A percentile compares a stretch with the other conserved stretches of the same genome.
Evolutionary conservation across 2,888 invertebrate species (phyloP).

Genomic region (Linyphia triangularis): DNA sequence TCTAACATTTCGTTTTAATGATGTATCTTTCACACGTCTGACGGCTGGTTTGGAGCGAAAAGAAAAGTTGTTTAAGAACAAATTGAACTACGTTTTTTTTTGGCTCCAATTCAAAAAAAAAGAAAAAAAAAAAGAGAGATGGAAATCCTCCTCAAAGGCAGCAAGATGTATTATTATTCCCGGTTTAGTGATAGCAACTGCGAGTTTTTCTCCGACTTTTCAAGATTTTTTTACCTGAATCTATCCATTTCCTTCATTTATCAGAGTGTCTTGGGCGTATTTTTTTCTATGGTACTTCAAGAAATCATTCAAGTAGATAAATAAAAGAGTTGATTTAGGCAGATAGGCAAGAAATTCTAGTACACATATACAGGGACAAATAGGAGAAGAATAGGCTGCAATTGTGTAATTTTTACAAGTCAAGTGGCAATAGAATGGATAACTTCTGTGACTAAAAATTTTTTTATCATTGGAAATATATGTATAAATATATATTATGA

Average conservation of each 20-base stretch:
- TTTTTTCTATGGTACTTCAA: slow-evolving; percentile 5
- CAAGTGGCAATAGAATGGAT: too few species aligned
- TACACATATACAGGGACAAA: too few species aligned
- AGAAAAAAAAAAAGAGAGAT: not conserved
- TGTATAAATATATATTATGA: too few species aligned
- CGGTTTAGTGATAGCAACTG: slow-evolving; percentile 39
- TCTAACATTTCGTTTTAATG: slow-evolving; percentile 65
- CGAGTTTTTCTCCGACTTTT: slow-evolving; percentile 4
- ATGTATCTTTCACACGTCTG: slow-evolving; percentile 65
- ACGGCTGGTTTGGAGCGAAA: slow-evolving; percentile 29
- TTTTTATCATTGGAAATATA: too few species aligned
- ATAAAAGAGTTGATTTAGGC: not conserved
- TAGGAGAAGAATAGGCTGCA: too few species aligned
- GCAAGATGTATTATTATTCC: slow-evolving; percentile 50
- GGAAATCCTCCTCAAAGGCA: slow-evolving; percentile 4
- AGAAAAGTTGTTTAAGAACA: slow-evolving; percentile 59
- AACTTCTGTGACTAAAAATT: too few species aligned
- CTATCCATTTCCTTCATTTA: slow-evolving; percentile 39
- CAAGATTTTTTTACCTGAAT: slow-evolving; percentile 21
- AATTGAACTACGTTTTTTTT: slow-evolving; percentile 53
- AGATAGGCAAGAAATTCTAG: not conserved
- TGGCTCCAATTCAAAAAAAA: slow-evolving; percentile 53
- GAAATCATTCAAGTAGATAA: slow-evolving; percentile 16
- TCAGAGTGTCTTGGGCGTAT: slow-evolving; percentile 12
- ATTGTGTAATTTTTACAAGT: too few species aligned